phyloP scores from a whole-genome alignment of 2,888 invertebrate genomes.

The Chrysopilus asiliformis region DNA sequence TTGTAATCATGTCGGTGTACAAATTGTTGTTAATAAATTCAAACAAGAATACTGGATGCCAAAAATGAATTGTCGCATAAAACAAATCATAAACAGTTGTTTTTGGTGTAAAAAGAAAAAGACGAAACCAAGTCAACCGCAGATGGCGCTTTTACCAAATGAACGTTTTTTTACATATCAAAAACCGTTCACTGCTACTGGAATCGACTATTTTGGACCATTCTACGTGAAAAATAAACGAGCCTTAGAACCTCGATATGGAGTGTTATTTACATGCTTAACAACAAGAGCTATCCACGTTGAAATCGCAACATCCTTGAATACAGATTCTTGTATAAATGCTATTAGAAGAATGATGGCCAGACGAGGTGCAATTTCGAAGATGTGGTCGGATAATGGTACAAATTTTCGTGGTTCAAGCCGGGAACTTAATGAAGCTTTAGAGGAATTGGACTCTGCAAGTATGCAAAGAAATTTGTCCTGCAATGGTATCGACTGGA shows the following conservation, averaged over 20 bases:
- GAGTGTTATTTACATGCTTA: too few species aligned
- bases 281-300: too few species aligned
- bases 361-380: slow-evolving; percentile 9
- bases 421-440: slow-evolving; percentile 9
- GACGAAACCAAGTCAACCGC: slow-evolving; percentile 11
- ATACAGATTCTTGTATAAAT: slow-evolving; percentile 13
- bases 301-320: slow-evolving; percentile 11
- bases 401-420: slow-evolving; percentile 13
- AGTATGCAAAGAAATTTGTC: not conserved
- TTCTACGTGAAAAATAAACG: slow-evolving; percentile 12
- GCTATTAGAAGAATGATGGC: slow-evolving; percentile 13
- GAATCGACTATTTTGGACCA: too few species aligned
- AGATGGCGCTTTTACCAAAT: slow-evolving; percentile 19
- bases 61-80: slow-evolving; percentile 4
- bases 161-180: slow-evolving; percentile 16
- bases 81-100: slow-evolving; percentile 6
- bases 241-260: too few species aligned
- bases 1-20: slow-evolving; percentile 1
- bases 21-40: too few species aligned
- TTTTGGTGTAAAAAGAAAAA: slow-evolving; percentile 8
- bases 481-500: slow-evolving; percentile 14
- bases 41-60: slow-evolving; percentile 8
- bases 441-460: slow-evolving; percentile 11
- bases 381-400: slow-evolving; percentile 15
- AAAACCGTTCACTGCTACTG: too few species aligned